Base-by-base conservation (phyloP, 2,888 invertebrate species). In the Artemia sinica region DNA sequence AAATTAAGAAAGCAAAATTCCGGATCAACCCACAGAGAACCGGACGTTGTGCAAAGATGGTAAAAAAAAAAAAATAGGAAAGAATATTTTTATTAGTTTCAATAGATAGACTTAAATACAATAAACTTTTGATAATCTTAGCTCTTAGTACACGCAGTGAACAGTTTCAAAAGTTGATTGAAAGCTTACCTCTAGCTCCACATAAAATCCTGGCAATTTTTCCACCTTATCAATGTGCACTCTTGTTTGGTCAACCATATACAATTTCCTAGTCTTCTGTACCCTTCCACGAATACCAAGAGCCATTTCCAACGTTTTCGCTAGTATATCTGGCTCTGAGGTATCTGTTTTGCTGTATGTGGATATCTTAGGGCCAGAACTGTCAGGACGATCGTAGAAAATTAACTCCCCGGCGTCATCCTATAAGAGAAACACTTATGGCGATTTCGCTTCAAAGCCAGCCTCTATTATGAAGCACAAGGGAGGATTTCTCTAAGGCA, bases 161-260 rank as follows among this genome's bases (percentile, higher is more conserved):
- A 41, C 41, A 41, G 6, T 41, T 41, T 41, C 41, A 41, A 6
- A 41, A 41, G 41, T 41, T 2, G 41, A 41, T 6, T 41, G 18
- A 9, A 28, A 2, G 10, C 63, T 58, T 28, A 90, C 91, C 82
- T 93, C 92, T 66, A 93, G 77, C 77, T 93, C 92, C 83, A 91
- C 84, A 76, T 86, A 92, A 75, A 85, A 76, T 2, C 92, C 93
- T 58, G n/a, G 14, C 0, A 93, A 81, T 11, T 80, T 82, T 73
- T 87, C 81, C 0, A 97, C 95, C 69, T 82, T 79, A 78, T 97
- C 96, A 73, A 94, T 80, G 77, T 96, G 96, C 49, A 97, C 82
- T 71, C 95, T 81, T 0, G 92, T 71, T 76, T 90, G 88, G 0
- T 83, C 88, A 5, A 88, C 83, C 77, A 93, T 80, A 75, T 85